Evolutionary conservation across 2,113 vertebrate genomes (phyloP).

Genomic region (Heloderma charlesbogerti): DNA sequence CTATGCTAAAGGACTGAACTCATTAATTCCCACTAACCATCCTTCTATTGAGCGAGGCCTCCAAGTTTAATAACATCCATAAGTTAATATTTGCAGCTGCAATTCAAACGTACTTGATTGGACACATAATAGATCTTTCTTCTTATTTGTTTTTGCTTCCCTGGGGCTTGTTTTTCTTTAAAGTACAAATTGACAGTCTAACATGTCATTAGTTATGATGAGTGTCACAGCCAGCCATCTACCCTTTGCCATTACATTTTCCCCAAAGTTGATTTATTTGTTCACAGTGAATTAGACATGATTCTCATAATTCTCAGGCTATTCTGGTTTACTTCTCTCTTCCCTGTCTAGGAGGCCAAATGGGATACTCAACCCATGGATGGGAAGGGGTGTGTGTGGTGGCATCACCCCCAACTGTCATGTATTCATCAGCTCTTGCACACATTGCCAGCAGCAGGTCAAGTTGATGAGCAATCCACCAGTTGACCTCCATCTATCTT

Average conservation of each 20-base stretch:
- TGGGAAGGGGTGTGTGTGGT: neutral
- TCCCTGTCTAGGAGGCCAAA: neutral
- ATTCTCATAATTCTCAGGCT: neutral
- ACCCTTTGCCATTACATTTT: constrained; percentile 30
- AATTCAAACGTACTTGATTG: constrained; percentile 46
- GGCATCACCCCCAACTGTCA: neutral
- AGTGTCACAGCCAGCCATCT: constrained; percentile 12
- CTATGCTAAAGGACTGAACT: constrained; percentile 17
- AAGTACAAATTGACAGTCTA: constrained; percentile 62
- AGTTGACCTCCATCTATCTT: neutral
- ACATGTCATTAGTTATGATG: constrained; percentile 61
- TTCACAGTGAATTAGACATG: neutral
- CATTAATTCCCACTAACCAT: constrained; percentile 30
- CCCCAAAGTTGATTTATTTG: constrained; percentile 50
- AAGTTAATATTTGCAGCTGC: constrained; percentile 37
- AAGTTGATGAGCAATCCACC: neutral
- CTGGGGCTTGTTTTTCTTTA: constrained; percentile 53
- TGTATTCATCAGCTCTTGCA: neutral
- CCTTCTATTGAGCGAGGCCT: constrained; percentile 33
- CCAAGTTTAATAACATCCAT: constrained; percentile 25
- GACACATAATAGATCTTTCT: constrained; percentile 49
- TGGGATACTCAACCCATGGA: neutral
- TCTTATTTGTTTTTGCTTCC: constrained; percentile 55
- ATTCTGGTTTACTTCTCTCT: neutral
- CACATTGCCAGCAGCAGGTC: neutral